These are phyloP conservation scores for Balearica regulorum DNA, from an alignment of 2,797 vertebrate genomes.

Conservation along the genomic window DNA sequence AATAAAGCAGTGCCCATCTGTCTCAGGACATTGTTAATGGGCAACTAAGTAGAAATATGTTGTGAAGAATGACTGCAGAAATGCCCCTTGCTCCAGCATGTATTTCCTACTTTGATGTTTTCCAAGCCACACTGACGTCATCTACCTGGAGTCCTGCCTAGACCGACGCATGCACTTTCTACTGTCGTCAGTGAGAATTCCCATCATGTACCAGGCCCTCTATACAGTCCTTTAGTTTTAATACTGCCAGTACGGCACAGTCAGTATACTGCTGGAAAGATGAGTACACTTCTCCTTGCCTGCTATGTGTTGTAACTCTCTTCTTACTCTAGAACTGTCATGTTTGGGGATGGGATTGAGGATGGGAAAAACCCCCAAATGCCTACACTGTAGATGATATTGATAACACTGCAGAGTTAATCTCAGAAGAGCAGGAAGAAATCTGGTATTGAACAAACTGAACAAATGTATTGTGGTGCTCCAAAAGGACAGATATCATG, in stretches of 20 bases:
- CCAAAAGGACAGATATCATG: not conserved
- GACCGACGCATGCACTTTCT: not conserved
- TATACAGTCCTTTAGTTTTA: not conserved
- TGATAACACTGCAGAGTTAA: not conserved
- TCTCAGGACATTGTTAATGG: not conserved
- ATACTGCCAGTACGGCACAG: not conserved
- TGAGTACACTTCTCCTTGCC: not conserved
- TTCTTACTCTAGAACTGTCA: not conserved
- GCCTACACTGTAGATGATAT: not conserved
- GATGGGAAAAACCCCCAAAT: not conserved
- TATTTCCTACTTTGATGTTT: slow-evolving; percentile 37
- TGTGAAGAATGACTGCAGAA: slow-evolving; percentile 18
- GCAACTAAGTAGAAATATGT: not conserved
- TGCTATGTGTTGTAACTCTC: not conserved
- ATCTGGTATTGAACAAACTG: not conserved
- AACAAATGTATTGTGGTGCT: not conserved
- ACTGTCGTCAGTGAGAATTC: slow-evolving; percentile 15
- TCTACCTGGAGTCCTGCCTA: slow-evolving; percentile 52
- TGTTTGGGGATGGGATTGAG: not conserved
- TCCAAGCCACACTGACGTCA: slow-evolving; percentile 55
- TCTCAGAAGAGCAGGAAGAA: not conserved
- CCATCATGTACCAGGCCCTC: not conserved
- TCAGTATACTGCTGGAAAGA: not conserved
- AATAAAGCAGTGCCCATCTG: not conserved
- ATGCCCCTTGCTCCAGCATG: not conserved